A percentile compares a stretch with the other conserved stretches of the same genome.
Conservation (phyloP, 2,888 invertebrate species). For the Ellobium chinense region DNA sequence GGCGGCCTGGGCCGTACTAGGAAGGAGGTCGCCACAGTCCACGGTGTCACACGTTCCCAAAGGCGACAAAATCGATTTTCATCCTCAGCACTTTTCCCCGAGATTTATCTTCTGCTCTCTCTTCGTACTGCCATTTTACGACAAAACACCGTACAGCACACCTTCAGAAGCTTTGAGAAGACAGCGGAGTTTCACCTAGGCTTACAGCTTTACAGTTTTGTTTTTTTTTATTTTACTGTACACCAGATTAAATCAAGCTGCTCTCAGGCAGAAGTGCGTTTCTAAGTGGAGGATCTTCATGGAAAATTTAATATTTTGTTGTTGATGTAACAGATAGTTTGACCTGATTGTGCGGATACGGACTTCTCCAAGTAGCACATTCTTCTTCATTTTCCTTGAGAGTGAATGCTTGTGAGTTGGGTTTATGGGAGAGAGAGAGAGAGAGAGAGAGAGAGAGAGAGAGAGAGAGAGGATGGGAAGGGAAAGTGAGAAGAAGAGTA, state of each 20-base stretch:
- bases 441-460: slow-evolving; percentile 16
- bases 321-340: no score
- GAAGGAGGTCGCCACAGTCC: no score
- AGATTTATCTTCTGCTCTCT: not conserved
- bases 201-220: not conserved
- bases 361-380: no score
- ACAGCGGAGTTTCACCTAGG: not conserved
- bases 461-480: not conserved
- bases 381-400: not conserved
- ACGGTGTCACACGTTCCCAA: no score
- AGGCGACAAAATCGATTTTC: not conserved
- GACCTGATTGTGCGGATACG: no score
- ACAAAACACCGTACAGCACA: not conserved
- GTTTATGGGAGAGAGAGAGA: not conserved
- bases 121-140: not conserved
- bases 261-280: no score
- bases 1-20: no score
- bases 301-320: no score
- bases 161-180: no score
- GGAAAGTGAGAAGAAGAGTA: no score
- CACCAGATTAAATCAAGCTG: no score
- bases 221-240: not conserved
- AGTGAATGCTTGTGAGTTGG: not conserved
- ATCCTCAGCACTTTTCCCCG: not conserved
- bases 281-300: no score